Evolutionary conservation across 2,888 invertebrate genomes (phyloP).

Genomic region (Lissonota sp.): DNA sequence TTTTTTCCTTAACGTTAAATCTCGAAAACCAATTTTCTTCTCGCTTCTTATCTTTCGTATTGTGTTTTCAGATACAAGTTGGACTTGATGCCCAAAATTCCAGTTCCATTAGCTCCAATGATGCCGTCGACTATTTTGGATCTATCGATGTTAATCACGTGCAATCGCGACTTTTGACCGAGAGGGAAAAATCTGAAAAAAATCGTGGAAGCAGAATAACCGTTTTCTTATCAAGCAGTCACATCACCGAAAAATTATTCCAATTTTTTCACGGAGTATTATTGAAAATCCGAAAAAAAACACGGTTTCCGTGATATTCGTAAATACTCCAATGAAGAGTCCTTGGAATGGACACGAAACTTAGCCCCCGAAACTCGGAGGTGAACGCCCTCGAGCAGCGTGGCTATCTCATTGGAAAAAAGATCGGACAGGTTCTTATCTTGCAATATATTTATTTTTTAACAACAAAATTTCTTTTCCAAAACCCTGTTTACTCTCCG

Average conservation of each 20-base stretch:
- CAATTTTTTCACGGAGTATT: too few relatives aligned
- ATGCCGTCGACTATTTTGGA: slow-evolving; percentile 64
- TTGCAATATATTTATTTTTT: slow-evolving; percentile 2
- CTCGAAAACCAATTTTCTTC: neutral
- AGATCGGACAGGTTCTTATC: slow-evolving; percentile 89
- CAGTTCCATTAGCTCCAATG: slow-evolving; percentile 72
- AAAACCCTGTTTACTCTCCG: neutral
- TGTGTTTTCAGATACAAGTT: slow-evolving; percentile 73
- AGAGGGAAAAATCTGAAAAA: slow-evolving; percentile 25
- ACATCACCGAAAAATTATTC: too few relatives aligned
- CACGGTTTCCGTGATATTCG: slow-evolving; percentile 46
- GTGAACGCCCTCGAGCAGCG: slow-evolving; percentile 93
- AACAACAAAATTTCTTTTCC: neutral
- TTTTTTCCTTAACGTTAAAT: neutral
- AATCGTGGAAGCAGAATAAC: neutral
- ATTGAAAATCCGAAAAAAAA: slow-evolving; percentile 7
- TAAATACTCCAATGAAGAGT: slow-evolving; percentile 75
- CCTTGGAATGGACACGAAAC: slow-evolving; percentile 88
- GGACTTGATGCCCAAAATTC: slow-evolving; percentile 77
- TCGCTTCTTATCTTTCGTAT: slow-evolving; percentile 13
- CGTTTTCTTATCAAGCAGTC: too few relatives aligned
- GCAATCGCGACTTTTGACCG: slow-evolving; percentile 46
- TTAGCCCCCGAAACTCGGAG: slow-evolving; percentile 92
- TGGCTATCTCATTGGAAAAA: slow-evolving; percentile 93
- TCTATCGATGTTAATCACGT: slow-evolving; percentile 54